These are phyloP conservation scores for Pseudomyrmex concolor DNA, from an alignment of 1,140 invertebrate species.

Conservation along the genomic window DNA sequence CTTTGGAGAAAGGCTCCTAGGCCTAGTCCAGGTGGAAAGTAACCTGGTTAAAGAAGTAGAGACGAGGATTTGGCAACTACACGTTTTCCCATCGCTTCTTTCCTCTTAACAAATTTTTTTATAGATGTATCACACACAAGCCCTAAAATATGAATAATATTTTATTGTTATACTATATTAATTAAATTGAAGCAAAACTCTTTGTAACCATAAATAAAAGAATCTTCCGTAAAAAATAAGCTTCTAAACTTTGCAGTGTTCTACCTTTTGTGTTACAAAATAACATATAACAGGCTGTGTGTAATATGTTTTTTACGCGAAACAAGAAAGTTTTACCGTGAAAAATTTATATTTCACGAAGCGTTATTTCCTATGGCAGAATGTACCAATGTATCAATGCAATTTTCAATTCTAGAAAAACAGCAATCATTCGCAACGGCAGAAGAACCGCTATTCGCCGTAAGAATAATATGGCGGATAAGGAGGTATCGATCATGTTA, in stretches of 20 bases:
- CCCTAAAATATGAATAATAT: no score
- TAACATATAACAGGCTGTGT: neutral
- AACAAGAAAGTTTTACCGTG: conserved; percentile 2
- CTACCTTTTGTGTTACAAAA: neutral
- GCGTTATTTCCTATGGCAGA: neutral
- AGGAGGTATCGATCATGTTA: conserved; percentile 29
- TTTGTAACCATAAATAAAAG: neutral
- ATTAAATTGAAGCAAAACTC: neutral
- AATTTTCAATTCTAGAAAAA: conserved; percentile 30
- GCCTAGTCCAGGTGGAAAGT: conserved; percentile 31
- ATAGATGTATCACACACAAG: no score
- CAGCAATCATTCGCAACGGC: conserved; percentile 15
- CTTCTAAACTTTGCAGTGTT: conserved; percentile 7
- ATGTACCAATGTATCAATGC: conserved; percentile 1
- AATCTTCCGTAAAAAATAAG: neutral
- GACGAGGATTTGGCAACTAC: conserved; percentile 5
- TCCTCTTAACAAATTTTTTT: no score
- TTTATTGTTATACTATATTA: neutral
- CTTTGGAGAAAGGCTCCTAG: conserved; percentile 23
- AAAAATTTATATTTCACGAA: conserved; percentile 1
- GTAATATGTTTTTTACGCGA: neutral
- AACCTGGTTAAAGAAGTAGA: conserved; percentile 13
- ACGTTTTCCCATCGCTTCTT: neutral
- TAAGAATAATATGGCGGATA: conserved; percentile 23
- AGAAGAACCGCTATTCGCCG: conserved; percentile 32